Base-by-base conservation (phyloP, 2,113 vertebrate genomes). In the Physeter macrocephalus region DNA sequence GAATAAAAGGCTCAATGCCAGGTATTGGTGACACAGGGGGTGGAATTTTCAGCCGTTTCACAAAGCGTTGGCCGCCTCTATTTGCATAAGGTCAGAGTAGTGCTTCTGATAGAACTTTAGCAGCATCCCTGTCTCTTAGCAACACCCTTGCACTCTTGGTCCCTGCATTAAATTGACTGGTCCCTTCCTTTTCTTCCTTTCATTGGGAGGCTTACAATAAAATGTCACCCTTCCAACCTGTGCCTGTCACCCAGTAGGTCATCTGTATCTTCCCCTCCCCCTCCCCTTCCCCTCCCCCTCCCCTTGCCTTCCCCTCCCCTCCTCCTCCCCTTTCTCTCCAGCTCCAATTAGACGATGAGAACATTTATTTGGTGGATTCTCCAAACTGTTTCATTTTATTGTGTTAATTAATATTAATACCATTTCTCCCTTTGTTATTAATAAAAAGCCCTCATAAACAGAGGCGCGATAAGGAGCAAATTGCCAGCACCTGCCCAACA, bases 41-140 rank as follows among this genome's bases (percentile, higher is more conserved):
- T 98, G 98, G 99, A 99, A 99, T 99, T 98, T 98, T 98, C 99
- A 98, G 99, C 99, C 99, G 98, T 98, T 99, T 98, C 99, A 99
- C 99, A 99, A 99, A 99, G 99, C 99, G 98, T 99, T 99, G 99
- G 99, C 99, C 99, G 98, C 99, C 98, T 98, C 98, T 98, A 99
- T 99, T 99, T 99, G 99, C 99, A 99, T 99, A 99, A 99, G 99
- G 99, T 99, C 99, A 99, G 99, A 99, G 98, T 99, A 98, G 98
- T 98, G 99, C 99, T 99, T 99, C 99, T 99, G 99, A 99, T 99
- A 99, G 99, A 99, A 99, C 99, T 99, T 99, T 98, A 99, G 98
- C 99, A 99, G 99, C 99, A 99, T 99, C 99, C 98, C 99, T 98
- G 99, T 99, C 99, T 99, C 99, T 99, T 99, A 99, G 99, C 99